These are phyloP conservation scores for Eudyptes chrysolophus DNA, from an alignment of 2,113 vertebrate species.

Conservation along the genomic window DNA sequence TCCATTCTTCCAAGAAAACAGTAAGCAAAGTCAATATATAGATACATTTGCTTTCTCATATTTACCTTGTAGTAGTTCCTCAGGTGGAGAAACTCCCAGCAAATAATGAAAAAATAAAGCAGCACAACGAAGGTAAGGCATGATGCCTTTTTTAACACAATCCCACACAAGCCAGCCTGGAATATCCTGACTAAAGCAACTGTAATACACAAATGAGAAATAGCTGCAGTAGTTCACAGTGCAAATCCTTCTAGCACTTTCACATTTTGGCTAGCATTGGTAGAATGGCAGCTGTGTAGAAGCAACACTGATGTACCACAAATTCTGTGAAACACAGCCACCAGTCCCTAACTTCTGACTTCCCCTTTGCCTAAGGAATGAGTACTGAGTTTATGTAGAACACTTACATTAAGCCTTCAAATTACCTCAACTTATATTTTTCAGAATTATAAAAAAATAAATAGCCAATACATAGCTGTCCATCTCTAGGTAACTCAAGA, in stretches of 20 bases:
- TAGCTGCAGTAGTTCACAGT: background rate
- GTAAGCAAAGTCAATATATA: background rate
- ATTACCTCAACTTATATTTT: background rate
- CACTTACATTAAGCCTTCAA: background rate
- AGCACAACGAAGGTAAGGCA: constrained; percentile 90
- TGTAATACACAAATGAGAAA: constrained; percentile 56
- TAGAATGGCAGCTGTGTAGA: background rate
- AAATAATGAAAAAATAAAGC: constrained; percentile 94
- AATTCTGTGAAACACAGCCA: background rate
- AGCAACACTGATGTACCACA: background rate
- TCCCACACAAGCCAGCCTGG: constrained; percentile 85
- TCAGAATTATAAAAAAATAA: background rate
- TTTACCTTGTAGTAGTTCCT: constrained; percentile 83
- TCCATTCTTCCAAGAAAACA: background rate
- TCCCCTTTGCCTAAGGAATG: background rate
- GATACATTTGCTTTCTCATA: background rate
- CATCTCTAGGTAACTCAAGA: background rate
- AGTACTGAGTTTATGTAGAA: background rate
- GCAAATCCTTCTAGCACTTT: background rate
- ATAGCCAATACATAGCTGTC: background rate
- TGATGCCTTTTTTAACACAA: constrained; percentile 84
- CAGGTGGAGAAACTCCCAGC: constrained; percentile 90
- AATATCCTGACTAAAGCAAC: constrained; percentile 75
- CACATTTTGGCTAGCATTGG: background rate
- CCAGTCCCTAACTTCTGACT: background rate